Base-by-base conservation (phyloP, 2,797 vertebrate genomes). In the Simalia tracyae region DNA sequence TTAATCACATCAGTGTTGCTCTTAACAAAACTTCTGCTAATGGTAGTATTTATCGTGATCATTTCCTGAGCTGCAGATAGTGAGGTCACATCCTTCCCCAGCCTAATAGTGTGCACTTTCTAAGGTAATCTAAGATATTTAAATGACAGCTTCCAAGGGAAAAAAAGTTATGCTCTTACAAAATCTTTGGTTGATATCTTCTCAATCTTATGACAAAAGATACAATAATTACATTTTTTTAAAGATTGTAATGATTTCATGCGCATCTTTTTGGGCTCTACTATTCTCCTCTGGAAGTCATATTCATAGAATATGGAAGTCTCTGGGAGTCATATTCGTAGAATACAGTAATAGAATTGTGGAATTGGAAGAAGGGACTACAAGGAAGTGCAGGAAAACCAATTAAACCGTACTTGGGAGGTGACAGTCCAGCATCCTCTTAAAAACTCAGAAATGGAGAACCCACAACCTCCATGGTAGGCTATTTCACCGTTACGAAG, bases 191-290 rank as follows among this genome's bases (percentile, higher is more conserved):
- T n/a, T 56, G 66, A 57, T 88, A 46, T 57, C 57, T 86, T 89
- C 60, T 42, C 89, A 91, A 86, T 57, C 19, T 89, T 91, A 12
- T 92, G 86, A 93, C 90, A 81, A 92, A 91, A 92, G 72, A 87
- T 88, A 17, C 10, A 86, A 54, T 89, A 66, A 90, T 91, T 93
- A 84, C 61, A 36, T 64, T n/a, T 81, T 90, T 46, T 68, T 84
- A 72, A 0, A 1, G 28, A 28, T 3, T 31, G 2, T 6, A 11
- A 46, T 57, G n/a, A 90, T n/a, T 24, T 57, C 60, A 1, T 42
- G 2, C 31, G 4, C 22, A 57, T 26, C 63, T 89, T 92, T 86
- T 61, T 87, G 84, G 91, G 59, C 28, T 87, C 50, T 85, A 84
- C 42, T 42, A 59, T 0, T 57, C 87, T 57, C 42, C 88, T 86